Evolutionary conservation across 2,888 invertebrate species (phyloP), one percentile per base, ranked within the genome.

Genomic region (Xanthostigma xanthostigma): DNA sequence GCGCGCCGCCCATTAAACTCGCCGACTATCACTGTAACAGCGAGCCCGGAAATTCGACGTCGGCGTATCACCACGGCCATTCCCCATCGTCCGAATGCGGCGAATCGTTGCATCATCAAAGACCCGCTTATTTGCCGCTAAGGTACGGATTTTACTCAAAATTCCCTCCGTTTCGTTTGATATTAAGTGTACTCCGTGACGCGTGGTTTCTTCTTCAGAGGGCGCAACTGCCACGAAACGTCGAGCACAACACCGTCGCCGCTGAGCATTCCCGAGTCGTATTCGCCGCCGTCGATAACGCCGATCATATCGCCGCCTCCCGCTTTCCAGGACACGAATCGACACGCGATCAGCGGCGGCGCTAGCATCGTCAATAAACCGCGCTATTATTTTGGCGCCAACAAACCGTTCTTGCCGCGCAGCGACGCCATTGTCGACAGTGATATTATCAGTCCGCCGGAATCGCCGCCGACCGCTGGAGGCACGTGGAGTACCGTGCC

Each of bases 241-340:
- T 53, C 57, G 8, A 62, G 60, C 50, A 56, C 64, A n/a, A 63
- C 66, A 41, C 66, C 66, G 2, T 68, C 69, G 10, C 62, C 64
- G 2, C 62, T 61, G 50, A 61, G 60, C 41, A 63, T 67, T 8
- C 65, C 67, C 0, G 70, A 68, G 50, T 66, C 66, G 0, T 65
- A 66, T 41, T 76, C 79, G 1, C 78, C 78, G 36, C 79, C 79
- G 3, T 76, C 78, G n/a, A 66, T 78, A 11, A 81, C 80, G 1
- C 81, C 81, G 8, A 81, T 81, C 50, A 74, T 81, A 43, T 81
- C 81, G 12, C 81, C 81, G 9, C 81, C 81, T 1, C 80, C 79
- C 9, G 81, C 80, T 9, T 81, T 81, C 60, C 81, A 81, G 60
- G 79, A 79, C 54, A 66, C 67, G 54, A 59, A 63, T 27, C 27